Base-by-base conservation (phyloP, 2,888 invertebrate species). In the Diarsia mendica region DNA sequence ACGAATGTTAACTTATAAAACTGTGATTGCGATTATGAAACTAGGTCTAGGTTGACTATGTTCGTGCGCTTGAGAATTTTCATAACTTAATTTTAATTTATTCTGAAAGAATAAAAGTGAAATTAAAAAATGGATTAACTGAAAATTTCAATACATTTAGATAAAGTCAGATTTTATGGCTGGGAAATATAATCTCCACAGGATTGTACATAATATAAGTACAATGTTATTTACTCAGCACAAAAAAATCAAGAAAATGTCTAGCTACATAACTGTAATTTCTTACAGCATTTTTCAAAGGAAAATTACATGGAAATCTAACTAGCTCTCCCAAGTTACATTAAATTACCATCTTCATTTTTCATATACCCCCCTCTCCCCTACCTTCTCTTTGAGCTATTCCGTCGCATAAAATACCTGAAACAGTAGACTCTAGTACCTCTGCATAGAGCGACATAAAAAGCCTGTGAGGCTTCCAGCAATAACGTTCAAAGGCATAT, bases 401-500 rank as follows among this genome's bases (percentile, higher is more conserved):
- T 33, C 44, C 60, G 55, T 67, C 51, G 44, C 39, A 60, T 65
- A 67, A 80, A 82, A 77, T 65, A 77, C 78, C 72, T 75, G 66
- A 61, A 85, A 67, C 68, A 74, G 39, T 49, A 46, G 68, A 71
- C 72, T 44, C 69, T 72, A 70, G 80, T 77, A 67, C 53, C 51
- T 72, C 74, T 75, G 51, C 58, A 23, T 60, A 69, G 33, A 3
- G 13, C 51, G 46, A 46, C 60, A 28, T 79, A 80, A 84, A 83
- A 81, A 72, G 55, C 51, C 67, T 72, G 69, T 70, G 84, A 72
- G 44, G 64, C 75, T 63, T 33, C 60, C 49, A 83, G 88, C 84
- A 85, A 84, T 88, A 87, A 79, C 87, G 89, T 85, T 89, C 89
- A 89, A 86, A 89, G 86, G 87, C 85, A 85, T 90, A 89, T 89